Conservation (phyloP, 2,113 vertebrate genomes). For the Isurus oxyrinchus region DNA sequence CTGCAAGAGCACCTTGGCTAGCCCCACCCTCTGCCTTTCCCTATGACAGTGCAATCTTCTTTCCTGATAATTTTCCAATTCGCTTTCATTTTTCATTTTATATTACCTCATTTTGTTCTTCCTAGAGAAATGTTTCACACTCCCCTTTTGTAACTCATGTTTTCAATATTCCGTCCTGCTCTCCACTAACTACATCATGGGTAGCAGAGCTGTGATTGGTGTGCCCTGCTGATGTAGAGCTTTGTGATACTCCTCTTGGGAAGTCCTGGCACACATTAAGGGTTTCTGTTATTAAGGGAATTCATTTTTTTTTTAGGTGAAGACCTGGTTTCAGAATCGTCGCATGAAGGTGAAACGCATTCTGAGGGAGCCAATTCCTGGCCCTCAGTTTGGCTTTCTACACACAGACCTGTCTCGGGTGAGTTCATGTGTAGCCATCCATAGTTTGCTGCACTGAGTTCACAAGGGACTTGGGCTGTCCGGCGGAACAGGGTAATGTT, state of each 20-base stretch:
- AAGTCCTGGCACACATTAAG: too few relatives aligned
- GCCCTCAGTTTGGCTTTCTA: not conserved
- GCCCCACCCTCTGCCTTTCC: not conserved
- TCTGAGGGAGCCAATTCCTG: not conserved
- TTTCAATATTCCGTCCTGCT: not conserved
- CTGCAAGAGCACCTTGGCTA: not conserved
- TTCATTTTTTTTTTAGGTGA: slow-evolving; percentile 1
- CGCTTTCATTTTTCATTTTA: too few relatives aligned
- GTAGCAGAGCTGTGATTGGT: not conserved
- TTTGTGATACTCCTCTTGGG: too few relatives aligned
- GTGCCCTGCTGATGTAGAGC: not conserved
- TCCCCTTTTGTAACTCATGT: not conserved
- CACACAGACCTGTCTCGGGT: not conserved
- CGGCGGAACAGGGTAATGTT: not conserved
- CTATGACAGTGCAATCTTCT: not conserved
- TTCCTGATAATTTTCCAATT: not conserved
- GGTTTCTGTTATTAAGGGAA: not conserved
- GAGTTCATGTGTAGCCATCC: not conserved
- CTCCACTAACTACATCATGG: not conserved
- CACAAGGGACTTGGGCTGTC: not conserved
- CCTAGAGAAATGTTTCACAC: not conserved
- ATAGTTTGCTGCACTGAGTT: not conserved
- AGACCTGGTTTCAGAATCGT: slow-evolving; percentile 24
- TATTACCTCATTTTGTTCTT: too few relatives aligned
- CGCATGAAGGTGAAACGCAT: slow-evolving; percentile 8